A percentile compares a stretch with the other conserved stretches of the same genome.
Evolutionary conservation across 2,113 vertebrate species (phyloP).

Genomic region (Sakesphorus luctuosus): DNA sequence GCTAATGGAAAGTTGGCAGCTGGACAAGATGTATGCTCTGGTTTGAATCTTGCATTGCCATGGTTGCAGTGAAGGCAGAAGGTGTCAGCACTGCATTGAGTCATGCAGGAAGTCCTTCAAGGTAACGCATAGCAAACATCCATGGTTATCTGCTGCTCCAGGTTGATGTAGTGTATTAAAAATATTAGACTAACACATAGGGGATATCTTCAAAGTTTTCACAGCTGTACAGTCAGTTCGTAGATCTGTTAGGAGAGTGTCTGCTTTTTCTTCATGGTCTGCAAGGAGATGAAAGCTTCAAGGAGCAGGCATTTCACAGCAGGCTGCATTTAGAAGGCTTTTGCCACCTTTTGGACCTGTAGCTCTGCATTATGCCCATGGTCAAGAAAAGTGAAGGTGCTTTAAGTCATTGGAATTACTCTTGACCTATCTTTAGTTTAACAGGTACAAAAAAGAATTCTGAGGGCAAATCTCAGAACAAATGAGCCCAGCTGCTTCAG

Average conservation of each 20-base stretch:
- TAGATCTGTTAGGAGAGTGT: not conserved
- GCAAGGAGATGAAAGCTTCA: not conserved
- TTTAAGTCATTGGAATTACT: not conserved
- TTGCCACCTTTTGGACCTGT: not conserved
- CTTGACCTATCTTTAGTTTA: not conserved
- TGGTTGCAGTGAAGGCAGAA: not conserved
- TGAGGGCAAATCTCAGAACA: not conserved
- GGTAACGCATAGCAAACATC: not conserved
- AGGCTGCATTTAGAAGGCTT: not conserved
- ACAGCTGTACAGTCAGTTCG: not conserved
- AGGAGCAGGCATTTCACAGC: fast-evolving
- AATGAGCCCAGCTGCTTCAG: not conserved
- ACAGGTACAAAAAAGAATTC: not conserved
- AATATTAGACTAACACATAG: not conserved
- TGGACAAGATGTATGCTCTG: not conserved
- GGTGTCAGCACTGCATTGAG: not conserved
- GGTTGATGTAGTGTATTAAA: not conserved
- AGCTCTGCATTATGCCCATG: not conserved
- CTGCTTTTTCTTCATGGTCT: not conserved
- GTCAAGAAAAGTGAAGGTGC: not conserved
- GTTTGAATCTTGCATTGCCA: not conserved
- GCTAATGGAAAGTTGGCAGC: slow-evolving; percentile 30
- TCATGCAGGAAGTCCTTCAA: not conserved
- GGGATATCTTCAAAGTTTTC: not conserved
- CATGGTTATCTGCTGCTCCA: not conserved